phyloP scores from a whole-genome alignment of 2,888 invertebrate species.

The Noctua fimbriata region DNA sequence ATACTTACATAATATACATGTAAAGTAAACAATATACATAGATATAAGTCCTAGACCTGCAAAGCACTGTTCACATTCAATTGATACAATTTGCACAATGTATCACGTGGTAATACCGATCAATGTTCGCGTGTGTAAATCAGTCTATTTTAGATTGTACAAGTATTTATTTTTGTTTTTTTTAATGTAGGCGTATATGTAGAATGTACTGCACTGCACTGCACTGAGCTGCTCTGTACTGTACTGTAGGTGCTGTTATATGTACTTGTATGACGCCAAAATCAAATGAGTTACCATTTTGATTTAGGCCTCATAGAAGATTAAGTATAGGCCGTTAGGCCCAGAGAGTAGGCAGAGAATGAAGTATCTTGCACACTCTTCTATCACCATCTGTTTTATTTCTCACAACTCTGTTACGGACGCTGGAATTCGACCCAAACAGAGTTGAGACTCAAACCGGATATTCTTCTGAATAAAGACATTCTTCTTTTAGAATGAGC shows the following conservation, averaged over 20 bases:
- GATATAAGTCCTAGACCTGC: conserved; percentile 1
- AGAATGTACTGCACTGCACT: too few relatives aligned
- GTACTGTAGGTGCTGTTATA: too few relatives aligned
- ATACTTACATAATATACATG: not conserved
- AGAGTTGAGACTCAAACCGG: not conserved
- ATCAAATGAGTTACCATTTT: not conserved
- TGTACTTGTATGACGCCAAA: not conserved
- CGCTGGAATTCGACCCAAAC: not conserved
- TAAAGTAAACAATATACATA: not conserved
- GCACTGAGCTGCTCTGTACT: too few relatives aligned
- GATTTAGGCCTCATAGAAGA: not conserved
- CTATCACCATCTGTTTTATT: not conserved
- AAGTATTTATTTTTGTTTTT: conserved; percentile 6
- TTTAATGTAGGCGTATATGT: not conserved
- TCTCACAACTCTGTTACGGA: too few relatives aligned
- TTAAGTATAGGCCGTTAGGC: not conserved
- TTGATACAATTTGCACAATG: conserved; percentile 48
- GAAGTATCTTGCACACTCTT: not conserved
- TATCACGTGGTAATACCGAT: conserved; percentile 28
- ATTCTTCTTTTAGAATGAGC: not conserved
- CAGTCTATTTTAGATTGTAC: conserved; percentile 1
- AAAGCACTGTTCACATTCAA: conserved; percentile 40
- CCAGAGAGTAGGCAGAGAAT: not conserved
- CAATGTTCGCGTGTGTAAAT: conserved; percentile 36
- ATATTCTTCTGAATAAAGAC: not conserved